phyloP scores from a whole-genome alignment of 2,797 vertebrate species.

The Rhynchotus rufescens region DNA sequence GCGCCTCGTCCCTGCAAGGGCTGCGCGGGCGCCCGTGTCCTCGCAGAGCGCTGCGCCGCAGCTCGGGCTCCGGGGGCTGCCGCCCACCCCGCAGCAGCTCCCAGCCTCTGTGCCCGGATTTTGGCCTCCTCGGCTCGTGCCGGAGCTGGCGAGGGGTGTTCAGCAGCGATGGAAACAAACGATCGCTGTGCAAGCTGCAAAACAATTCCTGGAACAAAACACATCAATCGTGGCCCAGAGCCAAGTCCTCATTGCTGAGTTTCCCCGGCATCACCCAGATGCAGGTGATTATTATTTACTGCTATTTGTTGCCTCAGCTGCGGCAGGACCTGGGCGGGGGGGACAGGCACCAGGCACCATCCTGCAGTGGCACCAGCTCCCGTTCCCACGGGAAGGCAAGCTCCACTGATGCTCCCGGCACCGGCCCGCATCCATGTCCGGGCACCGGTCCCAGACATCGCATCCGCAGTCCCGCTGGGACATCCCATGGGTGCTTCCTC shows the following conservation, averaged over 20 bases:
- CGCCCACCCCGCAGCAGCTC: rapidly evolving
- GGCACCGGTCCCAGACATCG: too few relatives aligned
- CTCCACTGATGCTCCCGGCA: too few relatives aligned
- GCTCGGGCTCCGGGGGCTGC: too few relatives aligned
- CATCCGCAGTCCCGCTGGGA: too few relatives aligned
- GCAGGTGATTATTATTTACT: neutral
- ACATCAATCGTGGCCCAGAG: neutral
- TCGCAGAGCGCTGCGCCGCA: rapidly evolving
- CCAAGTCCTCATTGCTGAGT: slow-evolving; percentile 13
- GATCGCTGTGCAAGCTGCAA: neutral
- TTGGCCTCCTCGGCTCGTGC: rapidly evolving
- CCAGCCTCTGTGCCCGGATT: neutral
- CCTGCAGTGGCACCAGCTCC: too few relatives aligned
- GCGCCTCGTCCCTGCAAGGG: rapidly evolving
- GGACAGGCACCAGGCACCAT: too few relatives aligned
- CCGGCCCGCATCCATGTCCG: too few relatives aligned
- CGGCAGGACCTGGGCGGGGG: neutral
- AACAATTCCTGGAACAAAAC: neutral
- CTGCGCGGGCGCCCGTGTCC: neutral
- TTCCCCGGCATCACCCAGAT: neutral
- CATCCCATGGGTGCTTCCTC: neutral
- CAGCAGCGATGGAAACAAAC: neutral
- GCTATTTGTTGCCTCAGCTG: neutral
- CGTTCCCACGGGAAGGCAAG: too few relatives aligned
- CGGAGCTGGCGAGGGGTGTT: neutral